Conservation (phyloP, 1,140 invertebrate species). For the Drusus annulatus region DNA sequence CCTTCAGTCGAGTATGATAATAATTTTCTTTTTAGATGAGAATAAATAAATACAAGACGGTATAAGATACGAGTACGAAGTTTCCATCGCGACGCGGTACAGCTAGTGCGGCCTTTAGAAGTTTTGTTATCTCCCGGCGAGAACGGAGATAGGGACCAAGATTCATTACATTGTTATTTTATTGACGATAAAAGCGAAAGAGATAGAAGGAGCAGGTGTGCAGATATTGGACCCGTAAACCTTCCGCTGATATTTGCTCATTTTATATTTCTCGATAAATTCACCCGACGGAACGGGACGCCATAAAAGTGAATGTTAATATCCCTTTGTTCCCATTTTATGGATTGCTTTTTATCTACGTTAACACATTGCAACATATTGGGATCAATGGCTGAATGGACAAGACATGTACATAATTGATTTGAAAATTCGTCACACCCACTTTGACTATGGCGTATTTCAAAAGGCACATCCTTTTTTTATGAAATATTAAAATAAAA, state of each 20-base stretch:
- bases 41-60: slow-evolving; percentile 27
- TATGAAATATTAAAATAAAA: too few relatives aligned
- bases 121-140: not conserved
- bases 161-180: slow-evolving; percentile 33
- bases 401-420: not conserved
- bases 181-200: slow-evolving; percentile 20
- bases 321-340: slow-evolving; percentile 32
- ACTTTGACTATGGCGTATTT: too few relatives aligned
- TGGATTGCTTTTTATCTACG: slow-evolving; percentile 14
- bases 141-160: slow-evolving; percentile 16
- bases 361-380: slow-evolving; percentile 17
- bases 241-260: slow-evolving; percentile 33
- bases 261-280: slow-evolving; percentile 33
- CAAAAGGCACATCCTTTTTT: too few relatives aligned
- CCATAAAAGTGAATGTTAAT: slow-evolving; percentile 36
- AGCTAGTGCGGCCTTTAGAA: not conserved
- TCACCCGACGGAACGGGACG: slow-evolving; percentile 17
- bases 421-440: too few relatives aligned
- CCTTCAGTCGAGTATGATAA: slow-evolving; percentile 31
- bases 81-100: not conserved
- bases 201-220: slow-evolving; percentile 17
- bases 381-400: not conserved
- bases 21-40: slow-evolving; percentile 29
- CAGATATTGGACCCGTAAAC: slow-evolving; percentile 35
- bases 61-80: not conserved